Evolutionary conservation across 2,113 vertebrate genomes (phyloP).

Genomic region (Gymnorhina tibicen): DNA sequence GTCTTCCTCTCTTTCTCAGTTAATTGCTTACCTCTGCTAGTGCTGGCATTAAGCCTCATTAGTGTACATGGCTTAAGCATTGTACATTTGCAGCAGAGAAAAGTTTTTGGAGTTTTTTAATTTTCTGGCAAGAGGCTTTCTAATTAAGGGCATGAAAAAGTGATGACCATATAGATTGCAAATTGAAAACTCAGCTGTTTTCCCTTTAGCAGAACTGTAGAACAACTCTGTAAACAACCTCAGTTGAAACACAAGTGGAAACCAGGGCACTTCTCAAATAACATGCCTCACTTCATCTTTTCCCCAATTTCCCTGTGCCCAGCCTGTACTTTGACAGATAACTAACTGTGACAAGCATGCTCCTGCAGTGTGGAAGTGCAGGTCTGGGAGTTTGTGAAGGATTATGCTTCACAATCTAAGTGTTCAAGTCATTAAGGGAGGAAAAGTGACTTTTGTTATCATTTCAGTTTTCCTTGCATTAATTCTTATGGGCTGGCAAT

Average conservation of each 20-base stretch:
- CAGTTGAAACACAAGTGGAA: not conserved
- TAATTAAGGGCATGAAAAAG: not conserved
- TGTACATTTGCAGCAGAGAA: not conserved
- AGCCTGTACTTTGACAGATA: not conserved
- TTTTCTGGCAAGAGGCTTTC: not conserved
- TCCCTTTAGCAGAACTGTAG: not conserved
- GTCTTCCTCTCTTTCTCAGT: not conserved
- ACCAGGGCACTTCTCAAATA: not conserved
- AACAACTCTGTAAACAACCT: not conserved
- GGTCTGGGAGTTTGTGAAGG: not conserved
- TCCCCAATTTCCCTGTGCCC: not conserved
- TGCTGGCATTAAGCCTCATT: not conserved
- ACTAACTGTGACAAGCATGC: not conserved
- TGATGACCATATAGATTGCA: not conserved
- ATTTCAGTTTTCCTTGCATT: not conserved
- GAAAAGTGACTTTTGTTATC: conserved; percentile 5
- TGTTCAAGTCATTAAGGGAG: not conserved
- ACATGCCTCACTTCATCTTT: not conserved
- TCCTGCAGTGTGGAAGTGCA: not conserved
- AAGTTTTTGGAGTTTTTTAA: not conserved
- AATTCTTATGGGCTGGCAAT: conserved; percentile 17
- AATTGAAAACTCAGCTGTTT: conserved; percentile 20
- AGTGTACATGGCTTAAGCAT: not conserved
- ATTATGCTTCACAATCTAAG: not conserved
- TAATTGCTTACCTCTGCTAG: not conserved